These are phyloP conservation scores for Denticeps clupeoides DNA, from an alignment of 2,797 vertebrate species.

Conservation along the genomic window DNA sequence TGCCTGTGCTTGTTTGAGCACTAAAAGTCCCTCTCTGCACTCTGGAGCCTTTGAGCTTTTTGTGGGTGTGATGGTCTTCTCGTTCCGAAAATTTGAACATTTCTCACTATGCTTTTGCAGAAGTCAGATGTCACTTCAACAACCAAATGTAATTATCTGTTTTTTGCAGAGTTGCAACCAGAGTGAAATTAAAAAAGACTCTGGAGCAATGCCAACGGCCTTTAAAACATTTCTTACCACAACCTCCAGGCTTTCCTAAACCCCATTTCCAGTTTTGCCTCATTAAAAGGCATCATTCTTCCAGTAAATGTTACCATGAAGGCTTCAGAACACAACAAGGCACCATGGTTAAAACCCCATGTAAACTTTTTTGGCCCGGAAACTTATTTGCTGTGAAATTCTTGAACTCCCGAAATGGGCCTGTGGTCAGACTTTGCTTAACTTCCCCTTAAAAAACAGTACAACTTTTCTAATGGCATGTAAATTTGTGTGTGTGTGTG, in stretches of 20 bases:
- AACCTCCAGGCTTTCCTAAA: slow-evolving; percentile 14
- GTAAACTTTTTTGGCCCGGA: slow-evolving; percentile 30
- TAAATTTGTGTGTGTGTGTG: slow-evolving; percentile 17
- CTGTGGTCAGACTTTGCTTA: slow-evolving; percentile 25
- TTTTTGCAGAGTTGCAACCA: slow-evolving; percentile 22
- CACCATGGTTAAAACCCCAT: slow-evolving; percentile 18
- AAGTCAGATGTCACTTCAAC: slow-evolving; percentile 10
- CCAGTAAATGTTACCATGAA: slow-evolving; percentile 22
- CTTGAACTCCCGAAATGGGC: slow-evolving; percentile 28
- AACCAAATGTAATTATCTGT: slow-evolving; percentile 21
- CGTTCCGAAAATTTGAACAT: too few relatives aligned
- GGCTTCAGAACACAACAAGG: slow-evolving; percentile 12
- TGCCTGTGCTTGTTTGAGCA: too few relatives aligned
- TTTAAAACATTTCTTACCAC: slow-evolving; percentile 12
- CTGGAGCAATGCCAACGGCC: slow-evolving; percentile 18
- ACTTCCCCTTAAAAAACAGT: slow-evolving; percentile 6
- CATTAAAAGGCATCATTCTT: slow-evolving; percentile 32
- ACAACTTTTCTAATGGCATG: slow-evolving; percentile 23
- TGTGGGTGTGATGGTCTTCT: neutral
- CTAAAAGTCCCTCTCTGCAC: slow-evolving; percentile 20
- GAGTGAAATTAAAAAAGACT: slow-evolving; percentile 22
- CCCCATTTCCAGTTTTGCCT: slow-evolving; percentile 22
- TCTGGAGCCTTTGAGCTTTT: neutral
- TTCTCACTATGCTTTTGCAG: slow-evolving; percentile 11
- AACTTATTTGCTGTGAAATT: slow-evolving; percentile 34